phyloP scores from a whole-genome alignment of 2,797 vertebrate genomes.

The Varecia variegata region DNA sequence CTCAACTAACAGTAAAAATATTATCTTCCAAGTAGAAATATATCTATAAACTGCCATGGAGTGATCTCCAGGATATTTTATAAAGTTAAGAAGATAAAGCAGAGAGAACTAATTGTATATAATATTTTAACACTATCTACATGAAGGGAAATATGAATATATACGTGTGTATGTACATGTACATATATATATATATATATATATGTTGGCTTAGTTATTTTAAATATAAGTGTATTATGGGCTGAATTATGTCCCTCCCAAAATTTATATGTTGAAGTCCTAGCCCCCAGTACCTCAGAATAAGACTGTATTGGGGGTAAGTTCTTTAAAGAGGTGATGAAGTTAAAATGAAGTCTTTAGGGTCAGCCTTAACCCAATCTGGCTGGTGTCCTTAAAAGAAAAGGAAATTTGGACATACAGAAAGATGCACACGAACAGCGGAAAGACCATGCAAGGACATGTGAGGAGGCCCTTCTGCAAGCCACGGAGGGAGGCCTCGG shows the following conservation, averaged over 20 bases:
- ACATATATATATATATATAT: too few relatives aligned
- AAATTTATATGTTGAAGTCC: background rate
- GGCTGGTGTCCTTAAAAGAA: background rate
- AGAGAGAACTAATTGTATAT: background rate
- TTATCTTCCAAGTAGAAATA: background rate
- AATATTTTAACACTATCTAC: background rate
- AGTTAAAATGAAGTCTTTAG: background rate
- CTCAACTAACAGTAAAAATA: background rate
- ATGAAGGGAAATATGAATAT: background rate
- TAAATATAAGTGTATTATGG: background rate
- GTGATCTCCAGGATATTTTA: background rate
- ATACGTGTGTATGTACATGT: too few relatives aligned
- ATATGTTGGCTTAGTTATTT: background rate
- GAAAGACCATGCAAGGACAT: background rate
- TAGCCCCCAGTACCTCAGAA: background rate
- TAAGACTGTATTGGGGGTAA: background rate
- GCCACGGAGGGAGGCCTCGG: background rate
- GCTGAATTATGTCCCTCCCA: background rate
- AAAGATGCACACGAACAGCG: background rate
- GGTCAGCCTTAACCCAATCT: background rate
- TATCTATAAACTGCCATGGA: background rate
- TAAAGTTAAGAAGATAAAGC: background rate
- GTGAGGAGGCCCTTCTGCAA: background rate
- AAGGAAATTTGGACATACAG: background rate
- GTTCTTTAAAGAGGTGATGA: background rate